Base-by-base conservation (phyloP, 1,140 invertebrate genomes). In the Papilio machaon region DNA sequence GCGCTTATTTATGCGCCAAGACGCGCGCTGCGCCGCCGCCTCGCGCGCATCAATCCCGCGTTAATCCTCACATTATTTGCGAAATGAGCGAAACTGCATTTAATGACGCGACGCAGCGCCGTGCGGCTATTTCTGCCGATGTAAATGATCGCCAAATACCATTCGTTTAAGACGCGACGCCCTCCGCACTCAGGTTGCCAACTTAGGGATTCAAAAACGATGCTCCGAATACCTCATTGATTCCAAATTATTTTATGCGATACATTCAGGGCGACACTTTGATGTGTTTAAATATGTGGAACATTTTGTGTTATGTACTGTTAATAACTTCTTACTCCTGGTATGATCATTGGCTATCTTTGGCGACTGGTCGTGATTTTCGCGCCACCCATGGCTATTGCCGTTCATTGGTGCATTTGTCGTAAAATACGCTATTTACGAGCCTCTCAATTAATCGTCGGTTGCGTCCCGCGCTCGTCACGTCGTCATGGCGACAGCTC, bases 71-170 rank as follows among this genome's bases (percentile, higher is more conserved):
- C 88, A 90, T 91, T 91, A 91, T 89, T 89, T 86, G 87, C 87
- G 87, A 91, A 91, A 91, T 88, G 87, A 90, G 89, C 91, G 88
- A 88, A 90, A 91, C 90, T 91, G 88, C 90, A 91, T 91, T 89
- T 87, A 89, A 89, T 87, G 88, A 89, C 23, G 89, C 84, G 87
- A 84, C 88, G 88, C 85, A 88, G 88, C 85, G 83, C 85, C 85
- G 83, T 84, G 85, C 85, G 81, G 77, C 86, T 92, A 94, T 92
- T 92, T 92, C 83, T 81, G 88, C 85, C 82, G 80, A 83, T 84
- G 91, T 91, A 91, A 91, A 91, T 90, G 86, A 89, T 90, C 81
- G 86, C 86, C 35, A 86, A 87, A 89, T 89, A 85, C 87, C 85
- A 75, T 38, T 75, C 87, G 86, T 90, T 91, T 91, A 91, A 90